A percentile compares a stretch with the other conserved stretches of the same genome.
phyloP scores from a whole-genome alignment of 2,113 vertebrate genomes.

The Eolophus roseicapilla region DNA sequence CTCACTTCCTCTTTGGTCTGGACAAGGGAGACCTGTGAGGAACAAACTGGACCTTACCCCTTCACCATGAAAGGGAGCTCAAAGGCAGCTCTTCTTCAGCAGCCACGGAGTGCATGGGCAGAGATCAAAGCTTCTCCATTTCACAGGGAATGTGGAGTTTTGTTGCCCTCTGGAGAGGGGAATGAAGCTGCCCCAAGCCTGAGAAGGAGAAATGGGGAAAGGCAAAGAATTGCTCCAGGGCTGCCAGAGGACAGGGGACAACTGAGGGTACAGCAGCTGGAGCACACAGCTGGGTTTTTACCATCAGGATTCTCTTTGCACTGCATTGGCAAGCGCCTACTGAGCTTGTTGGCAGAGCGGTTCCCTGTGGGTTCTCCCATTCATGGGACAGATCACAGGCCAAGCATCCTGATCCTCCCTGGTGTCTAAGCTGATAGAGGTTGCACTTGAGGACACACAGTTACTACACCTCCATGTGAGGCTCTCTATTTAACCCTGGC shows the following conservation, averaged over 20 bases:
- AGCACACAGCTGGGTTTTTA: background rate
- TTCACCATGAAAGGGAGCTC: background rate
- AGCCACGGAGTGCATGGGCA: background rate
- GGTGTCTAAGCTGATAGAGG: background rate
- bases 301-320: background rate
- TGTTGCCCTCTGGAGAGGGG: background rate
- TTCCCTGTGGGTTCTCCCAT: background rate
- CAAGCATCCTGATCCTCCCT: background rate
- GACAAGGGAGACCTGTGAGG: background rate
- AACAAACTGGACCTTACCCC: background rate
- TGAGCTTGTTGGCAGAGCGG: background rate
- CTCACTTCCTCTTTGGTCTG: background rate
- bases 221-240: background rate
- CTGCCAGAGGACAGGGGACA: background rate
- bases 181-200: fast-evolving
- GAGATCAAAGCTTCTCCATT: background rate
- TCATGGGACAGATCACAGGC: background rate
- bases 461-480: background rate
- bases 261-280: background rate
- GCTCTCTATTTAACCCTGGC: background rate
- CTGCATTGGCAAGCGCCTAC: background rate
- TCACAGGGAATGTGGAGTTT: background rate
- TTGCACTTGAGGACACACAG: background rate
- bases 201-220: background rate
- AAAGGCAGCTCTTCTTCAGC: background rate